phyloP scores from a whole-genome alignment of 2,888 invertebrate species.

The Rhagonycha fulva region DNA sequence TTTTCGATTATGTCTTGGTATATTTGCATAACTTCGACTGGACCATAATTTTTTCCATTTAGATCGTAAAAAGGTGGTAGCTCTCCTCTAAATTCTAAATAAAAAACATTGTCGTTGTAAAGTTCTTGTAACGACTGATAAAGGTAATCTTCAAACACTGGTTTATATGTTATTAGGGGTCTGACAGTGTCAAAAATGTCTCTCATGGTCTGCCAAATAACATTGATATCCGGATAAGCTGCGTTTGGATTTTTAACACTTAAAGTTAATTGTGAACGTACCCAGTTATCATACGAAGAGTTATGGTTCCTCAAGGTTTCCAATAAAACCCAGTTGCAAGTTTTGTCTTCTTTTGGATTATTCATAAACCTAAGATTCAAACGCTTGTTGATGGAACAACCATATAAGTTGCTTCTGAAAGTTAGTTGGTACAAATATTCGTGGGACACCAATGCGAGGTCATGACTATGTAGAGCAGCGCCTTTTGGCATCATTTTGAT shows the following conservation, averaged over 20 bases:
- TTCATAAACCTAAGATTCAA: constrained; percentile 34
- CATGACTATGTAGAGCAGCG: constrained; percentile 70
- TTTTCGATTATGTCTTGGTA: constrained; percentile 56
- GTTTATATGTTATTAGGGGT: constrained; percentile 58
- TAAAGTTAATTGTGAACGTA: constrained; percentile 33
- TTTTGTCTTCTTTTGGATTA: constrained; percentile 27
- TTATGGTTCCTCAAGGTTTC: constrained; percentile 48
- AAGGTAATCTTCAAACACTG: constrained; percentile 62
- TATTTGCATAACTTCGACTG: constrained; percentile 56
- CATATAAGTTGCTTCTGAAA: constrained; percentile 63
- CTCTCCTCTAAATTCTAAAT: constrained; percentile 63
- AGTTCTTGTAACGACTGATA: constrained; percentile 62
- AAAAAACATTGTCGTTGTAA: constrained; percentile 66
- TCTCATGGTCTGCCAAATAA: constrained; percentile 59
- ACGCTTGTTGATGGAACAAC: constrained; percentile 33
- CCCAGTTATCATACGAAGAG: constrained; percentile 36
- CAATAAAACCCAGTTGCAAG: constrained; percentile 56
- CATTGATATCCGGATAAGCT: constrained; percentile 49
- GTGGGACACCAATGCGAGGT: constrained; percentile 64
- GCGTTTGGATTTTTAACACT: constrained; percentile 40
- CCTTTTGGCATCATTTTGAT: constrained; percentile 76
- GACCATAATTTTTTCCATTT: constrained; percentile 57
- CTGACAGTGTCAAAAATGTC: constrained; percentile 54
- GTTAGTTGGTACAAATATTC: constrained; percentile 68
- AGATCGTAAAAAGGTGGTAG: constrained; percentile 61